Evolutionary conservation across 2,797 vertebrate species (phyloP).

Genomic region (Adrianichthys oophorus): DNA sequence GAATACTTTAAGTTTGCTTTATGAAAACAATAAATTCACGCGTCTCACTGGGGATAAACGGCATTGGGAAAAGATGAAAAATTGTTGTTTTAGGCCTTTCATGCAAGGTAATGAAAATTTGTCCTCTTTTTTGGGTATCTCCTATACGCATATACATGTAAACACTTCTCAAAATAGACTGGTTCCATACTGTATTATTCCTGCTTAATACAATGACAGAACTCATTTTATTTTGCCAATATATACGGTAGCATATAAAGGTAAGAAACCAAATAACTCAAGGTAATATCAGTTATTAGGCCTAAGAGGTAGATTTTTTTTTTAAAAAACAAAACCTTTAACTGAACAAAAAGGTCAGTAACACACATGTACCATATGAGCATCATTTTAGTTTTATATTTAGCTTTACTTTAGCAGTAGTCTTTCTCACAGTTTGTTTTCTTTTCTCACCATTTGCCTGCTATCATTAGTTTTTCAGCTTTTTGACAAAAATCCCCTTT

Average conservation of each 20-base stretch:
- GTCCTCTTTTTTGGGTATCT: constrained; percentile 26
- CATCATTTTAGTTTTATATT: no score
- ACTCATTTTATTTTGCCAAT: not conserved
- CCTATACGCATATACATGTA: constrained; percentile 11
- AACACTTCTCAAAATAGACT: constrained; percentile 17
- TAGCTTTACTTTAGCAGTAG: no score
- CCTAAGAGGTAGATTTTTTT: no score
- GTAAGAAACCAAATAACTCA: not conserved
- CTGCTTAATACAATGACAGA: not conserved
- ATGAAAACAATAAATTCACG: constrained; percentile 61
- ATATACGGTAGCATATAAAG: not conserved
- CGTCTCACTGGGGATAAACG: constrained; percentile 51
- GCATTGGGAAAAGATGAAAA: constrained; percentile 24
- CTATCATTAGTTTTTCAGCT: no score
- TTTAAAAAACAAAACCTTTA: no score
- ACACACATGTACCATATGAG: no score
- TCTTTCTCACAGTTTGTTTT: no score
- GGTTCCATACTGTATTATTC: constrained; percentile 1
- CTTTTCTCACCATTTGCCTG: no score
- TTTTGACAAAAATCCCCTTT: no score
- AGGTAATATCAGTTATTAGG: not conserved
- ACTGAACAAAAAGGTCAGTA: no score
- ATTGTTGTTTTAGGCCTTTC: constrained; percentile 44
- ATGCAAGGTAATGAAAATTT: constrained; percentile 43
- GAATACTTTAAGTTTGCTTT: constrained; percentile 63